phyloP scores from a whole-genome alignment of 2,888 invertebrate genomes.

The Caenorhabditis afra region DNA sequence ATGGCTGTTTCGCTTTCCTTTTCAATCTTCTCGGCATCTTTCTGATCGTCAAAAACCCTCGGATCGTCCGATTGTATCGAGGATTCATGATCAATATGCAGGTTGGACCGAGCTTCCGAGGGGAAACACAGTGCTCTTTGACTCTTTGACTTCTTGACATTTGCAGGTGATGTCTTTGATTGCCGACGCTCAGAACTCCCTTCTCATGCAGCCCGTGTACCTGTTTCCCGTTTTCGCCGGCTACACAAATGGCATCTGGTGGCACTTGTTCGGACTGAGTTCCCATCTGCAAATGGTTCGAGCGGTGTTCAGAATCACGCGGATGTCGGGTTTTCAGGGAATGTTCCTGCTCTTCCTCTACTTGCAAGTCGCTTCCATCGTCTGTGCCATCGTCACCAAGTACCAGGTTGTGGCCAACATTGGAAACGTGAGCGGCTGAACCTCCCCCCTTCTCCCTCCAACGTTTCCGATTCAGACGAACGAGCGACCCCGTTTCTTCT shows the following conservation, averaged over 20 bases:
- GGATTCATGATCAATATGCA: slow-evolving; percentile 49
- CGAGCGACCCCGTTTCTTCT: slow-evolving; percentile 15
- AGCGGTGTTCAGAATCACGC: not conserved
- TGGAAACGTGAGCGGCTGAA: slow-evolving; percentile 44
- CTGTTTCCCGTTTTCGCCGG: slow-evolving; percentile 46
- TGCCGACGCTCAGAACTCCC: slow-evolving; percentile 43
- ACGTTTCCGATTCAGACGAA: slow-evolving; percentile 34
- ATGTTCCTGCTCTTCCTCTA: slow-evolving; percentile 36
- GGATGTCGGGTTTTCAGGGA: slow-evolving; percentile 2
- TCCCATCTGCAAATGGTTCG: slow-evolving; percentile 40
- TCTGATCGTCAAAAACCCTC: slow-evolving; percentile 32
- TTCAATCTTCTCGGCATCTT: slow-evolving; percentile 42
- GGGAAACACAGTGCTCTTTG: too few species aligned
- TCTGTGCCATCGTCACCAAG: slow-evolving; percentile 48
- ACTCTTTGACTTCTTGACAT: too few species aligned
- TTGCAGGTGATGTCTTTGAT: slow-evolving; percentile 45
- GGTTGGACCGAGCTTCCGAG: too few species aligned
- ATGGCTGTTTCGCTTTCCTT: slow-evolving; percentile 33
- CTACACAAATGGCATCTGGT: slow-evolving; percentile 47
- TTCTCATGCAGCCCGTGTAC: slow-evolving; percentile 49
- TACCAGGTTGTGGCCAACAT: slow-evolving; percentile 47
- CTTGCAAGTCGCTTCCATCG: slow-evolving; percentile 46
- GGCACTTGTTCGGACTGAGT: slow-evolving; percentile 26
- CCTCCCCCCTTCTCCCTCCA: too few species aligned
- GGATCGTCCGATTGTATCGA: slow-evolving; percentile 32